These are phyloP conservation scores for Rostratula benghalensis DNA, from an alignment of 2,113 vertebrate species.

Conservation along the genomic window DNA sequence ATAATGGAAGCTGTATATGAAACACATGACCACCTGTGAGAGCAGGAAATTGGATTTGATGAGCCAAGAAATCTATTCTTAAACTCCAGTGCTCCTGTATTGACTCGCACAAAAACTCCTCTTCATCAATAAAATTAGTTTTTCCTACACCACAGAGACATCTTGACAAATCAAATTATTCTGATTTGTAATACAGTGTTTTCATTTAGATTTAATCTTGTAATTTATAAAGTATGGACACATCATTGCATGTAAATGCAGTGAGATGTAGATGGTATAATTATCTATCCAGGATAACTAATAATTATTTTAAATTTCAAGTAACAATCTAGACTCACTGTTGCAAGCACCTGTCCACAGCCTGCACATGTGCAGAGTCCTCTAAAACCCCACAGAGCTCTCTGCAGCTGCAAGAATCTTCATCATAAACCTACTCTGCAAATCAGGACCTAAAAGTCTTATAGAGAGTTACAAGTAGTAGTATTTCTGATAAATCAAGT, in stretches of 20 bases:
- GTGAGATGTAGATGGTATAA: background rate
- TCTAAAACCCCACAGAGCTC: background rate
- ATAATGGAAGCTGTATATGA: background rate
- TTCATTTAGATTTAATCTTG: background rate
- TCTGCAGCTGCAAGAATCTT: background rate
- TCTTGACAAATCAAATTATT: background rate
- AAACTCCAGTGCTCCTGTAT: background rate
- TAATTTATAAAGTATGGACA: background rate
- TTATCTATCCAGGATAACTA: background rate
- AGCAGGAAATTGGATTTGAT: background rate
- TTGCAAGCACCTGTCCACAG: background rate
- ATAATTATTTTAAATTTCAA: background rate
- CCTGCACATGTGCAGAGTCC: background rate
- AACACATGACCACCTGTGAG: background rate
- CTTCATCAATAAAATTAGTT: background rate
- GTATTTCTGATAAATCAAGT: background rate
- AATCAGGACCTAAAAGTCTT: background rate
- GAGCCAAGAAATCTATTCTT: background rate
- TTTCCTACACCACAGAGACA: background rate
- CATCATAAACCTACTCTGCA: background rate
- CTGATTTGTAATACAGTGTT: background rate
- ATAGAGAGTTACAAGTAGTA: background rate
- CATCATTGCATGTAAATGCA: background rate
- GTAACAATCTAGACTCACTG: background rate
- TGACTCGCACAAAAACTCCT: background rate